These are phyloP conservation scores for Ginglymostoma cirratum DNA, from an alignment of 2,113 vertebrate genomes.

Conservation along the genomic window DNA sequence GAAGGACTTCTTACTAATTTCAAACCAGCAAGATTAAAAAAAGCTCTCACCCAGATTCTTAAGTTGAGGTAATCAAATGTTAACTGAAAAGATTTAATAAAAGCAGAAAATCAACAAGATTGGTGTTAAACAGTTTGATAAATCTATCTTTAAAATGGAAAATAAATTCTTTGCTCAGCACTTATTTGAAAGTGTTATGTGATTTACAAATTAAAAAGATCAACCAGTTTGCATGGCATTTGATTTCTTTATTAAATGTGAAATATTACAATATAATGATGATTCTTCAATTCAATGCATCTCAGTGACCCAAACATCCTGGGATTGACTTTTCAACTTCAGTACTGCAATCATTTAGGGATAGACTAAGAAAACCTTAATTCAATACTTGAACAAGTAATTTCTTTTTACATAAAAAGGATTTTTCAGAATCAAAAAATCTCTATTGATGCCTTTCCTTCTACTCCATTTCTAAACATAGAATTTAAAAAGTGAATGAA, in stretches of 20 bases:
- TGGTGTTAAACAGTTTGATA: neutral
- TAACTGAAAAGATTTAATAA: neutral
- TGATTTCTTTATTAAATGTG: conserved; percentile 32
- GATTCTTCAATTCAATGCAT: neutral
- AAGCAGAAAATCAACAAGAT: neutral
- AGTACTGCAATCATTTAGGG: neutral
- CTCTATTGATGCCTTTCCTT: neutral
- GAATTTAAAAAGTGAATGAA: neutral
- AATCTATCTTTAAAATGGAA: neutral
- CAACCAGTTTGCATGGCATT: neutral
- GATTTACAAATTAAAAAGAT: neutral
- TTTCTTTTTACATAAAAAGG: neutral
- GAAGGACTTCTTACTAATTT: neutral
- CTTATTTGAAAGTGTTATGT: neutral
- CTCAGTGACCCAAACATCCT: neutral
- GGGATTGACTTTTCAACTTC: conserved; percentile 10
- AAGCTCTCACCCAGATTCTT: neutral
- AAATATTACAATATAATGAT: conserved; percentile 19
- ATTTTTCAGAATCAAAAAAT: neutral
- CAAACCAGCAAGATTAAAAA: neutral
- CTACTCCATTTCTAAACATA: neutral
- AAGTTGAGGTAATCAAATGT: neutral
- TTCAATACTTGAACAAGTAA: neutral
- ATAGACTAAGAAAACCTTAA: conserved; percentile 4
- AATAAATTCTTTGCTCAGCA: neutral